Percentiles rank a stretch among this genome's conserved stretches.
Conservation (phyloP, 2,113 vertebrate genomes). For the Chrysemys picta region DNA sequence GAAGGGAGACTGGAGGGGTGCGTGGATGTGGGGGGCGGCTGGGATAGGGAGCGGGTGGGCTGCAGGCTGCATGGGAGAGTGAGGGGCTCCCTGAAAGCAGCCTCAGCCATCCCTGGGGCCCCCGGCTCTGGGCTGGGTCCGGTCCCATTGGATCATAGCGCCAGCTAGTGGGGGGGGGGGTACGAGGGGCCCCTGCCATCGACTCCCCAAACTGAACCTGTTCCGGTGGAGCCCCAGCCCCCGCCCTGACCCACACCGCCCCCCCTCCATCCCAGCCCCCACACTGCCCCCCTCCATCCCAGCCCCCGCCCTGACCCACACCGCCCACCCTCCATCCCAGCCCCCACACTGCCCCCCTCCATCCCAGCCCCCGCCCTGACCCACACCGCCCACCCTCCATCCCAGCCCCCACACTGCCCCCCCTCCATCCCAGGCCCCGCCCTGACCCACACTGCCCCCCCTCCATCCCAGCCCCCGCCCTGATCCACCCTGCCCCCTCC, state of each 20-base stretch:
- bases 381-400: no score
- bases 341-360: no score
- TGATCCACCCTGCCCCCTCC: no score
- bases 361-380: no score
- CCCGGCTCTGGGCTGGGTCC: background rate
- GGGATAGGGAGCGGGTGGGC: no score
- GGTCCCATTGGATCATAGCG: background rate
- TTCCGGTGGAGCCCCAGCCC: background rate
- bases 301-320: no score
- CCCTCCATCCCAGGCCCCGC: background rate
- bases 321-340: background rate
- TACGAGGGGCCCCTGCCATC: background rate
- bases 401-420: background rate
- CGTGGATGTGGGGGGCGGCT: background rate
- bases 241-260: background rate
- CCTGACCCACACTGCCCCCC: background rate
- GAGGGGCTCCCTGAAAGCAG: background rate
- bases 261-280: background rate
- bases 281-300: background rate
- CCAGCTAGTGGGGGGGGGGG: background rate
- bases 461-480: no score
- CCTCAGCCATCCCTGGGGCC: background rate
- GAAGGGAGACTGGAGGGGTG: background rate
- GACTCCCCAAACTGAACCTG: background rate
- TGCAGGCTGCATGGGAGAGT: no score